phyloP scores from a whole-genome alignment of 2,888 invertebrate genomes.

The Micropterix aruncella region DNA sequence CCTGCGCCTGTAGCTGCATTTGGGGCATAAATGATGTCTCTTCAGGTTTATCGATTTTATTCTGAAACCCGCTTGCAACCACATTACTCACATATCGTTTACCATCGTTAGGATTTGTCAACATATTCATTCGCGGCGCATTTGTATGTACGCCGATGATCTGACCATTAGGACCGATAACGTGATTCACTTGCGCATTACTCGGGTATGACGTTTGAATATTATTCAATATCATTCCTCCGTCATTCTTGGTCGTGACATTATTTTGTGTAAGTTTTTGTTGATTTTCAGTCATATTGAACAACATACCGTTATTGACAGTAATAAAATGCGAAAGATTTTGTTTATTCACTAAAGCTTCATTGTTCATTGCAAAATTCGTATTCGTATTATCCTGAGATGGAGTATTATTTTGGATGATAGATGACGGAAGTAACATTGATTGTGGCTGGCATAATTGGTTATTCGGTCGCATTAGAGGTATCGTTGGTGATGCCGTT shows the following conservation, averaged over 20 bases:
- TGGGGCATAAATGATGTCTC: neutral
- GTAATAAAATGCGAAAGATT: constrained; percentile 31
- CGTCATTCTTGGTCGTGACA: constrained; percentile 5
- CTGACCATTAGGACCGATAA: constrained; percentile 44
- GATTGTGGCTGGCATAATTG: constrained; percentile 20
- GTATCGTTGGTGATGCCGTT: constrained; percentile 20
- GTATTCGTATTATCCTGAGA: constrained; percentile 21
- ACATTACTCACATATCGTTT: constrained; percentile 12
- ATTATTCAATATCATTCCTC: constrained; percentile 9
- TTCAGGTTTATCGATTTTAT: neutral
- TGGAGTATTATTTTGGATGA: constrained; percentile 21
- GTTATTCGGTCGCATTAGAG: constrained; percentile 18
- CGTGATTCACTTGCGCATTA: constrained; percentile 16
- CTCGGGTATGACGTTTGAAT: constrained; percentile 6
- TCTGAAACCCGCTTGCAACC: neutral
- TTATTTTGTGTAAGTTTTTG: neutral
- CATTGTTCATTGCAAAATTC: constrained; percentile 20
- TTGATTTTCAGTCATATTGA: constrained; percentile 2
- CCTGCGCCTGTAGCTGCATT: neutral
- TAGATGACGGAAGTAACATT: constrained; percentile 18
- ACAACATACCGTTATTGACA: constrained; percentile 25
- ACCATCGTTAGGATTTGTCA: constrained; percentile 9
- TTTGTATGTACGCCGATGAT: constrained; percentile 40
- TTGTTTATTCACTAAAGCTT: constrained; percentile 28
- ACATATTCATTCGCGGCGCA: constrained; percentile 7